Evolutionary conservation across 2,888 invertebrate genomes (phyloP), one percentile per base, ranked within the genome.

Genomic region (Linnaemya tessellans): DNA sequence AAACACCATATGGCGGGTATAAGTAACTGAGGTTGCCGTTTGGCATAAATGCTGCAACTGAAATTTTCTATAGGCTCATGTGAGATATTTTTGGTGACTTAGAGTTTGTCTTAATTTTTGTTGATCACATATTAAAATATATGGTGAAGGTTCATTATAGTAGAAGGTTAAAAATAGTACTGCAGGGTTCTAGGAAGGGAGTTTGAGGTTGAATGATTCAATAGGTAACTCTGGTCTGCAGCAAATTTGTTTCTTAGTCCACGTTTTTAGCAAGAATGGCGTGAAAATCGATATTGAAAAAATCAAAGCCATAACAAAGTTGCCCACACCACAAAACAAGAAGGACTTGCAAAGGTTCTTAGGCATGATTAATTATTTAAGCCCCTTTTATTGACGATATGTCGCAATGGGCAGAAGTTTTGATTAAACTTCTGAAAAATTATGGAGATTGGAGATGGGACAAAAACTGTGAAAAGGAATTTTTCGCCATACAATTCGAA

Each of bases 1-100:
- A 81, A 80, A 65, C 41, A 71, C 73, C 73, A 22, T 73, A 58
- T 80, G 73, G 80, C 20, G 54, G 67, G 43, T 75, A 81, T 38
- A 68, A 51, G 43, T 81, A 75, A 49, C 25, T 75, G 3, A 74
- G 68, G 18, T 74, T n/a, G 49, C 74, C 62, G n/a, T 74, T 67
- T 51, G 74, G 74, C 18, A 74, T 81, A 46, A 75, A 70, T 54
- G 68, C 67, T 22, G 38, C 74, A 20, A 74, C 73, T 10, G 54
- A 74, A 49, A 67, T 81, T 25, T 74, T 81, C 20, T 51, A 81
- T 58, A 81, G 73, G 20, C 58, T 80, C 15, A 65, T 73, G 65
- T 15, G n/a, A 54, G 80, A 80, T 54, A 3, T 43, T 41, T 73
- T 80, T 51, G 70, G 51, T 58, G 30, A 30, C 30, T n/a, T 58